Evolutionary conservation across 1,140 invertebrate species (phyloP).

Genomic region (Plectrocnemia conspersa): DNA sequence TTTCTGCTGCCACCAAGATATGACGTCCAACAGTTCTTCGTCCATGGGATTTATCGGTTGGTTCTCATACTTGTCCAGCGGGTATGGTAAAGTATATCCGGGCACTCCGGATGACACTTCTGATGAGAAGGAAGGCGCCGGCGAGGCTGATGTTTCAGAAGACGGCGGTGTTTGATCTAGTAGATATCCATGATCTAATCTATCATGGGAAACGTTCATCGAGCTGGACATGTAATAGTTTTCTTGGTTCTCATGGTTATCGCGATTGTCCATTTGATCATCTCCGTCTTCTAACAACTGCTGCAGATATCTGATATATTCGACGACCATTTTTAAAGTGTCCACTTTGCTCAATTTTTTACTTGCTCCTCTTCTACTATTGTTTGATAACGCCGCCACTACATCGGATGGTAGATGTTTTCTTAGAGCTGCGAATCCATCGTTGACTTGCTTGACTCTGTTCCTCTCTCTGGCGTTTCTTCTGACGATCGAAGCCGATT

Average conservation of each 20-base stretch:
- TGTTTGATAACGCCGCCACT: constrained; percentile 64
- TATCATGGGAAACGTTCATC: constrained; percentile 37
- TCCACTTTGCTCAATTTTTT: constrained; percentile 96
- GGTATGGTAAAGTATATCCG: constrained; percentile 35
- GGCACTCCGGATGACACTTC: constrained; percentile 53
- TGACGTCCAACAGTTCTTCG: constrained; percentile 77
- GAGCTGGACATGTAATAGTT: constrained; percentile 39
- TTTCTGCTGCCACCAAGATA: constrained; percentile 76
- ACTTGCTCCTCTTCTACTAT: constrained; percentile 61
- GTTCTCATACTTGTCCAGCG: constrained; percentile 51
- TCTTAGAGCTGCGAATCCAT: constrained; percentile 82
- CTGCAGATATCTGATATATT: constrained; percentile 88
- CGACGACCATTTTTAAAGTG: constrained; percentile 87
- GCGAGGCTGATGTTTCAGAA: constrained; percentile 64
- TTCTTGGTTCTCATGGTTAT: constrained; percentile 32
- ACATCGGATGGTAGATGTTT: constrained; percentile 80
- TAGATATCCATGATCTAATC: constrained; percentile 39
- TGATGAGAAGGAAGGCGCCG: constrained; percentile 69
- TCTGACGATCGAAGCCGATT: constrained; percentile 80
- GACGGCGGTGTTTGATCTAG: constrained; percentile 53
- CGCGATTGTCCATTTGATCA: constrained; percentile 35
- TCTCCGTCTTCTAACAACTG: constrained; percentile 71
- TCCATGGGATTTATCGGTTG: constrained; percentile 57
- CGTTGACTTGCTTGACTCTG: constrained; percentile 92
- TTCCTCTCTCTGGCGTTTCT: constrained; percentile 92